Conservation (phyloP, 2,797 vertebrate species). For the Lagocephalus sceleratus region DNA sequence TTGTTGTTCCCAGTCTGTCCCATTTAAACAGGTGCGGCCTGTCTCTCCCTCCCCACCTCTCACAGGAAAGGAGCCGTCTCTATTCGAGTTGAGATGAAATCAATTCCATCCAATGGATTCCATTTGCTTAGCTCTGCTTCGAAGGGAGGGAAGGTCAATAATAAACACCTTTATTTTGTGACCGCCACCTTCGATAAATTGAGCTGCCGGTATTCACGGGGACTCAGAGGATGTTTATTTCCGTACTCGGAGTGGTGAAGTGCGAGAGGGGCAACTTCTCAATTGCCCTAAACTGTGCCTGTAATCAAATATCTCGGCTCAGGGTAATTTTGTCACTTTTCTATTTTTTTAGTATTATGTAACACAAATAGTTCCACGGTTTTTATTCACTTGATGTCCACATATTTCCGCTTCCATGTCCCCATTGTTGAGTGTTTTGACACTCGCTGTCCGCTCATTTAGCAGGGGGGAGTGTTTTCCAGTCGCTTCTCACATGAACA, state of each 20-base stretch:
- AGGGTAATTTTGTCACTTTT: constrained; percentile 32
- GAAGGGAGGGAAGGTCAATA: constrained; percentile 11
- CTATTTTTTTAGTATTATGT: neutral
- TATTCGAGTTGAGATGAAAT: constrained; percentile 40
- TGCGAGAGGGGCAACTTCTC: constrained; percentile 28
- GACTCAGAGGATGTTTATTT: constrained; percentile 42
- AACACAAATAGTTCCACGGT: too few relatives aligned
- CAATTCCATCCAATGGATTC: constrained; percentile 40
- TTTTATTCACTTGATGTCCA: too few relatives aligned
- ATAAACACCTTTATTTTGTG: constrained; percentile 34
- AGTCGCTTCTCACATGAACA: constrained; percentile 41
- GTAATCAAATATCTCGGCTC: constrained; percentile 26
- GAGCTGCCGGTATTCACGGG: constrained; percentile 31
- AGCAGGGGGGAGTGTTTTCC: constrained; percentile 22
- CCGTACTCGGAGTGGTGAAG: constrained; percentile 49
- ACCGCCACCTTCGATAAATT: constrained; percentile 21
- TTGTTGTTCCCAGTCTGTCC: constrained; percentile 32
- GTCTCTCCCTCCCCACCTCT: constrained; percentile 13
- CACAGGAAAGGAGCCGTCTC: constrained; percentile 46
- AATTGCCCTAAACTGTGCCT: constrained; percentile 25
- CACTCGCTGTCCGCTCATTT: neutral
- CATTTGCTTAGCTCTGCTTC: constrained; percentile 29
- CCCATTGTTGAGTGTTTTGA: constrained; percentile 4
- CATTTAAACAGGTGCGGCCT: constrained; percentile 17
- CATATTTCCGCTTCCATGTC: too few relatives aligned